Percentiles rank a stretch among this genome's conserved stretches.
Conservation (phyloP, 30 jellyfish, hydroid and myxozoan genomes). For the Catostylus mosaicus region DNA sequence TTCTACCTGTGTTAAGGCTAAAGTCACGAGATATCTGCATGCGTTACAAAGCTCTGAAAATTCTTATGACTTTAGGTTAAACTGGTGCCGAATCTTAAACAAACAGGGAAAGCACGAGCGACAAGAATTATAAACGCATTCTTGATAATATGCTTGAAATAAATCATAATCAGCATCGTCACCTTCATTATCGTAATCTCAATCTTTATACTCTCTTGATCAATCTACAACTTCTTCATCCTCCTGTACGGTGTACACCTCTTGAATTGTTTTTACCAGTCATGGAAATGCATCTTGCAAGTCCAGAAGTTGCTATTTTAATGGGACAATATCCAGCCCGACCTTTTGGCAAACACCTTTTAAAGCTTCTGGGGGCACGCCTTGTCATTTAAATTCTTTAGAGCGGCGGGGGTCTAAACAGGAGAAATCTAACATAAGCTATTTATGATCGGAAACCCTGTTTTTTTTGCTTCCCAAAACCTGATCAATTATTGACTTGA, state of each 20-base stretch:
- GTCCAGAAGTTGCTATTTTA: constrained; percentile 15
- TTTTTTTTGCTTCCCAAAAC: constrained; percentile 13
- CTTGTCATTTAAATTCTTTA: constrained; percentile 12
- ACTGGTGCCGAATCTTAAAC: constrained; percentile 4
- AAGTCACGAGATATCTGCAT: constrained; percentile 7
- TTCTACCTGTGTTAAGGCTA: constrained; percentile 16
- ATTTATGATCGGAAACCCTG: constrained; percentile 19
- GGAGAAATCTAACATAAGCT: neutral
- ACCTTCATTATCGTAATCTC: neutral
- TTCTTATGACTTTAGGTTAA: constrained; percentile 13
- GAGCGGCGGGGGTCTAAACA: constrained; percentile 32
- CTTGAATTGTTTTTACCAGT: constrained; percentile 26
- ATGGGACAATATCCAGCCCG: neutral
- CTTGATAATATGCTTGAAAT: too few relatives aligned
- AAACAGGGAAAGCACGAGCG: constrained; percentile 32
- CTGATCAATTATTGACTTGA: neutral
- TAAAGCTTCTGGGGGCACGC: constrained; percentile 4
- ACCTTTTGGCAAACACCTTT: neutral
- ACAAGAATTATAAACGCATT: neutral
- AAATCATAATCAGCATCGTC: neutral
- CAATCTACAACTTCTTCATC: neutral
- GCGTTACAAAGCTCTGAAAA: constrained; percentile 18
- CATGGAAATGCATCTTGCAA: constrained; percentile 26
- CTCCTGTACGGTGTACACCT: constrained; percentile 25
- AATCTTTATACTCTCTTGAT: neutral